Evolutionary conservation across 1,140 invertebrate species (phyloP).

Genomic region (Drosophila carrolli): DNA sequence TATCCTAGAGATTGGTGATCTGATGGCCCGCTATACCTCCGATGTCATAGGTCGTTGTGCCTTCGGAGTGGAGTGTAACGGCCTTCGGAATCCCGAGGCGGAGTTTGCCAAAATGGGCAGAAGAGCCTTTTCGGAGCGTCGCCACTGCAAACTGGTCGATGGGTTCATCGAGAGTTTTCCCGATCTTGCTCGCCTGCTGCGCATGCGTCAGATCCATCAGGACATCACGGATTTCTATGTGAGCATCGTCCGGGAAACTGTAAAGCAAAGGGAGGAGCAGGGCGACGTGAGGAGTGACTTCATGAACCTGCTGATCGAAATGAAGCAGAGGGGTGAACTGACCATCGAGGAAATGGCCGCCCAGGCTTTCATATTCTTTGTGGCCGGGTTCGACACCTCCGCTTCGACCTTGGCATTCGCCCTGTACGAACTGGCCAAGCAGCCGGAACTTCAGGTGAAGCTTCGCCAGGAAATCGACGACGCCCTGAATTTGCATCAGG

Average conservation of each 20-base stretch:
- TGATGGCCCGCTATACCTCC: constrained; percentile 86
- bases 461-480: constrained; percentile 86
- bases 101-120: constrained; percentile 85
- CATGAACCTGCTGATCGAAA: constrained; percentile 86
- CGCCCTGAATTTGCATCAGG: constrained; percentile 71
- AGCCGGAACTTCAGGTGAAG: constrained; percentile 87
- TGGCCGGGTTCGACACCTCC: constrained; percentile 89
- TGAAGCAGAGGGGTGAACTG: constrained; percentile 66
- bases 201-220: constrained; percentile 66
- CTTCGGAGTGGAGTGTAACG: constrained; percentile 87
- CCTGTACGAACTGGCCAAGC: constrained; percentile 86
- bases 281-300: constrained; percentile 86
- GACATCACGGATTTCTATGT: constrained; percentile 85
- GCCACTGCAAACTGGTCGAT: constrained; percentile 56
- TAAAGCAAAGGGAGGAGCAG: constrained; percentile 85
- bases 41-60: constrained; percentile 88
- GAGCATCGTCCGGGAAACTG: constrained; percentile 84
- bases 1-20: constrained; percentile 78
- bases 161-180: constrained; percentile 73
- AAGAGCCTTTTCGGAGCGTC: constrained; percentile 61
- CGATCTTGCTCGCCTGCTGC: constrained; percentile 50
- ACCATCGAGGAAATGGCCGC: constrained; percentile 71
- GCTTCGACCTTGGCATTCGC: constrained; percentile 86
- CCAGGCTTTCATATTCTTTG: constrained; percentile 85
- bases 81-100: constrained; percentile 85